Percentiles rank a stretch among this genome's conserved stretches.
These are phyloP conservation scores for Thecophora atra DNA, from an alignment of 2,888 invertebrate genomes.

Conservation along the genomic window DNA sequence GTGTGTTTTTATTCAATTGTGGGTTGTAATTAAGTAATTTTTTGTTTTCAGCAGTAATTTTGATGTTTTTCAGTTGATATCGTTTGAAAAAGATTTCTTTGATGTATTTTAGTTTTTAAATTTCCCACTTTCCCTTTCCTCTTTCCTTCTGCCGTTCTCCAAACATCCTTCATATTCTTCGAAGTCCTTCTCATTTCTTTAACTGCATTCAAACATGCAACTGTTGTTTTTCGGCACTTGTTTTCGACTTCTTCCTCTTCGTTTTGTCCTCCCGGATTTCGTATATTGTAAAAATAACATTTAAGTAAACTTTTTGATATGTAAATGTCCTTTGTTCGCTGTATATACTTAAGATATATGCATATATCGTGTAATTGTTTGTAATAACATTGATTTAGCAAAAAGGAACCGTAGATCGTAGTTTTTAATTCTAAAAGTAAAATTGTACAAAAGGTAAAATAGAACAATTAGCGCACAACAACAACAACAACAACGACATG, in stretches of 20 bases:
- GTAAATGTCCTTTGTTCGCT: neutral
- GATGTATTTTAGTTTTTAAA: no score
- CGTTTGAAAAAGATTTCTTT: no score
- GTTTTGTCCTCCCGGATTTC: neutral
- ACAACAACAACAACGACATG: neutral
- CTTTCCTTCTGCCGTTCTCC: no score
- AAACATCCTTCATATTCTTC: no score
- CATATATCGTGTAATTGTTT: neutral
- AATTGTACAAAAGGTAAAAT: constrained; percentile 36
- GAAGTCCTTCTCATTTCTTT: neutral
- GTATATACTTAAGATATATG: neutral
- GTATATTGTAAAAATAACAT: neutral
- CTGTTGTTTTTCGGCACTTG: neutral
- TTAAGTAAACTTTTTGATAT: constrained; percentile 4
- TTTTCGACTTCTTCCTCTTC: neutral
- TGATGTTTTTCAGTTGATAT: no score
- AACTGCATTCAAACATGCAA: no score
- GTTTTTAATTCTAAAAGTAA: constrained; percentile 28
- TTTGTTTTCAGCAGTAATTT: no score
- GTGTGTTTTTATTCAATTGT: no score
- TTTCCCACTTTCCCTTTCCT: no score
- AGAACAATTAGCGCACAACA: neutral
- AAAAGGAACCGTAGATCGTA: neutral
- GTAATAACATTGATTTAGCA: neutral
- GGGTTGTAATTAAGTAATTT: no score